These are phyloP conservation scores for Pristionchus exspectatus DNA, from an alignment of 2,888 invertebrate species.

Conservation along the genomic window DNA sequence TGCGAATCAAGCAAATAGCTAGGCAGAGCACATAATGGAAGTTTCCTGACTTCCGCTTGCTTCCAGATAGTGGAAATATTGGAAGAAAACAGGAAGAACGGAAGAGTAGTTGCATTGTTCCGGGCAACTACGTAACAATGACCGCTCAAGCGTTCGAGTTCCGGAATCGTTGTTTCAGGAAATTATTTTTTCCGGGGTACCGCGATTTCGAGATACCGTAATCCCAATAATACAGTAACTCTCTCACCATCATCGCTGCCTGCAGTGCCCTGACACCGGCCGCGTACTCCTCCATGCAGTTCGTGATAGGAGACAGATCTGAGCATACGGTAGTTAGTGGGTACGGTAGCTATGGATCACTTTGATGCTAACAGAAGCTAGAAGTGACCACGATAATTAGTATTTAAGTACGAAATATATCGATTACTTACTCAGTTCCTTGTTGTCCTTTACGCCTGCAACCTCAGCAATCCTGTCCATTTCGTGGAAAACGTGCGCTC, in stretches of 20 bases:
- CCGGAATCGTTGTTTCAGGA: too few relatives aligned
- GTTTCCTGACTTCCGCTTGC: background rate
- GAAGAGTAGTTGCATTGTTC: background rate
- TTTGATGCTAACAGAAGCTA: background rate
- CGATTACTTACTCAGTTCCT: background rate
- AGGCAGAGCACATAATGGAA: background rate
- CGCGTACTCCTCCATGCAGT: conserved; percentile 47
- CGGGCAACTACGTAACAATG: background rate
- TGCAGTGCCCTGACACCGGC: background rate
- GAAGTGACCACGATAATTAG: background rate
- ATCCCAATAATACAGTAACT: too few relatives aligned
- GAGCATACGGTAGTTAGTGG: background rate
- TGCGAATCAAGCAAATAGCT: background rate
- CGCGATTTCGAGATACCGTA: background rate
- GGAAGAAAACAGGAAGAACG: background rate
- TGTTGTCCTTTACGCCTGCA: background rate
- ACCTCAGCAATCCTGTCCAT: background rate
- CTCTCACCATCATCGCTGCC: conserved; percentile 9
- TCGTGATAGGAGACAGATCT: background rate
- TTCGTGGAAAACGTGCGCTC: background rate
- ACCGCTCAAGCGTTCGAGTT: background rate
- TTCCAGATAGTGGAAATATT: background rate
- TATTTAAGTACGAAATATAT: background rate
- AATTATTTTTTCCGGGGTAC: background rate
- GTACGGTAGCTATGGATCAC: background rate